These are phyloP conservation scores for Ceraclea dissimilis DNA, from an alignment of 2,888 invertebrate species.

Conservation along the genomic window DNA sequence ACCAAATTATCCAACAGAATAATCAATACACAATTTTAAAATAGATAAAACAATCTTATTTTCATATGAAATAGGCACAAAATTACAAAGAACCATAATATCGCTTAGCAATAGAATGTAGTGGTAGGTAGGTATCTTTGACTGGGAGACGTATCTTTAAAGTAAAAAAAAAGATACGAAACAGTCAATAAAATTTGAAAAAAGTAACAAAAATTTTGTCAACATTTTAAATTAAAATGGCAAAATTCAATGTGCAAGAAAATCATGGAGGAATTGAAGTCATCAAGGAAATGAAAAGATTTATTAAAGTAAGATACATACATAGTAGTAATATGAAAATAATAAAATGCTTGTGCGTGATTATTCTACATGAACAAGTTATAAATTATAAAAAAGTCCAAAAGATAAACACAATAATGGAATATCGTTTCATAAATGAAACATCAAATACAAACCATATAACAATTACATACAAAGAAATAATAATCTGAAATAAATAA, in stretches of 20 bases:
- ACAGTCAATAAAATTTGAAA: slow-evolving; percentile 13
- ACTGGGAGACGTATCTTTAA: neutral
- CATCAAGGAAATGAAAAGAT: neutral
- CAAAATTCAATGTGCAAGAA: slow-evolving; percentile 17
- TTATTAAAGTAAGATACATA: neutral
- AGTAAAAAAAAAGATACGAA: slow-evolving; percentile 17
- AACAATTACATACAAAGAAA: too few relatives aligned
- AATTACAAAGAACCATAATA: too few relatives aligned
- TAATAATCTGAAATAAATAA: too few relatives aligned
- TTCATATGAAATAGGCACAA: too few relatives aligned
- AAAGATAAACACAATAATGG: too few relatives aligned
- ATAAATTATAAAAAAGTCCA: too few relatives aligned
- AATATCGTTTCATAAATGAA: too few relatives aligned
- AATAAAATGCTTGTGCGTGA: neutral
- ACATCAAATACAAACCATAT: too few relatives aligned
- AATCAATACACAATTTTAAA: too few relatives aligned
- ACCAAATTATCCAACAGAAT: too few relatives aligned
- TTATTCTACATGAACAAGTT: neutral
- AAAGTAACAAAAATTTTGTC: slow-evolving; percentile 23
- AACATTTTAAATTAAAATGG: slow-evolving; percentile 26
- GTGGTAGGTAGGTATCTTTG: neutral
- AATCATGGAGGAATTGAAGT: neutral
- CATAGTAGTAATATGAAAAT: neutral
- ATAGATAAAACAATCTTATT: too few relatives aligned
- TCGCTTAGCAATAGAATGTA: too few relatives aligned